Base-by-base conservation (phyloP, 2,113 vertebrate species). In the Herpailurus yagouaroundi region DNA sequence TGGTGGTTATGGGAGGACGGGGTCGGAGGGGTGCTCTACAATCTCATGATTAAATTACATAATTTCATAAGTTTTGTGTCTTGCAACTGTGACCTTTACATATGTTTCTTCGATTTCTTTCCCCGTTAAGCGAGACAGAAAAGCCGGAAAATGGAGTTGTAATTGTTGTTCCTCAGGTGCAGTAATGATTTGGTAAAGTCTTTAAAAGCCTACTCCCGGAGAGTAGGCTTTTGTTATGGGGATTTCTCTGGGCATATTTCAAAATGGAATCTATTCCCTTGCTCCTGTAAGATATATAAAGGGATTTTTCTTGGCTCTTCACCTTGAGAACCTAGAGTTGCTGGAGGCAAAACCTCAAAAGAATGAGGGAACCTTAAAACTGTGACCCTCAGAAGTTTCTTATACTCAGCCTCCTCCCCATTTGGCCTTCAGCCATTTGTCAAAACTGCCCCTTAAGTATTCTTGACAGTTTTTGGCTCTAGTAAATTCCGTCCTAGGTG, bases 21-120 rank as follows among this genome's bases (percentile, higher is more conserved):
- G 9, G 5, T 0, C 27, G 4, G 11, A 4, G 1, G 14, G 69
- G 7, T 0, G 45, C 80, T 48, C 9, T 33, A 19, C 52, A 68
- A 38, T 52, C 12, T 29, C 66, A 38, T 57, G 7, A 60, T 85
- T 88, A 48, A 55, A 50, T 81, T 14, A 90, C 25, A 63, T 1
- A 16, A 38, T 38, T 79, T 89, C 31, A n/a, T 14, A 14, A 1
- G 21, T 38, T 31, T 57, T 81, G 4, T 8, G 3, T 80, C 0
- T 31, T 55, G 15, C 19, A 13, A 0, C 6, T 57, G 3, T 64
- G 73, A 50, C 14, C 1, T 36, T 92, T 31, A 64, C 15, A 71
- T 55, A 36, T 36, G 27, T 90, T 73, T 89, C 31, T 41, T 88
- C 8, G 21, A 57, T 68, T 68, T 89, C 5, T 82, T 94, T 79